Evolutionary conservation across 2,888 invertebrate genomes (phyloP), one percentile per base, ranked within the genome.

Genomic region (Cotesia congregata): DNA sequence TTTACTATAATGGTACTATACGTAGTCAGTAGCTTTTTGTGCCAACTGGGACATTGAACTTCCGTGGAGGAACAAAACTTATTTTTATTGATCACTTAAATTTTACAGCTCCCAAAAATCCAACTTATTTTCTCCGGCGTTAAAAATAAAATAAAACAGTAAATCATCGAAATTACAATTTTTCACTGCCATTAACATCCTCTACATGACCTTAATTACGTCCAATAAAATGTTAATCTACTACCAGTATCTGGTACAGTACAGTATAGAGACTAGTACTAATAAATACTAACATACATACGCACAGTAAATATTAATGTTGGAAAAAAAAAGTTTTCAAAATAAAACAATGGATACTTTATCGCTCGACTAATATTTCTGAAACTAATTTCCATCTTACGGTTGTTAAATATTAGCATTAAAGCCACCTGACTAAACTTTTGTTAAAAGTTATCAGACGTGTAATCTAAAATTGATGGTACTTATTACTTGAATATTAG

Each of bases 1-100:
- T 39, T 69, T 64, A 59, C 59, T 70, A 61, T 59, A 74, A 38
- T 65, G 15, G 3, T 30, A 30, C 30, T 30, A 30, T 30, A 30
- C 30, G 30, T 30, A 30, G 30, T 69, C 61, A 71, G 50, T 12
- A 12, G 50, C 50, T 50, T 12, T 12, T 2, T 12, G 50, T 50
- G 50, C 50, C 50, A 50, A 50, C 50, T 50, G 50, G 50, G 50
- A 50, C 50, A 1, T 50, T 50, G 50, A 50, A 50, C 50, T 50
- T 50, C 12, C 12, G 38, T 15, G 71, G 64, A 72, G 60, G 64
- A 30, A 39, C 62, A 5, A 50, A 12, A 50, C 50, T 50, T 50
- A 12, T 50, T 50, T 50, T 50, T 50, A 50, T 50, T 50, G 50
- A 50, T 50, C 50, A 50, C 50, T 50, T 50, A 50, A 50, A 50